Conservation (phyloP, 2,797 vertebrate species). For the Sebastes jordani region DNA sequence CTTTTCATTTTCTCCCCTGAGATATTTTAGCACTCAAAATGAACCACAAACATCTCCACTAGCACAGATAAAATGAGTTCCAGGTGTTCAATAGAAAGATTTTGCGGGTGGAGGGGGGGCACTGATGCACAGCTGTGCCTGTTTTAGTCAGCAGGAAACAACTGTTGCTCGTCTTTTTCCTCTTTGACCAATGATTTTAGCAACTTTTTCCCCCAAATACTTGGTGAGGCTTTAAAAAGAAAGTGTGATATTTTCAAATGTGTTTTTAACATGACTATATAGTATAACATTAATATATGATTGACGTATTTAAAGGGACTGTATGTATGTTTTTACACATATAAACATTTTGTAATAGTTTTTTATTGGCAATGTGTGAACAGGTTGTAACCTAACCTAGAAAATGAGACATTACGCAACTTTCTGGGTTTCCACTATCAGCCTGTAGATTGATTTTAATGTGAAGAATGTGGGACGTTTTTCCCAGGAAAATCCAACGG, state of each 20-base stretch:
- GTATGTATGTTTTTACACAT: no score
- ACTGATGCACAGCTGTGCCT: constrained; percentile 27
- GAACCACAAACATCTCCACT: not conserved
- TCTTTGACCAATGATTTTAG: not conserved
- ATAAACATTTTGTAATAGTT: no score
- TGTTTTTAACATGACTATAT: not conserved
- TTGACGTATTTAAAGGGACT: no score
- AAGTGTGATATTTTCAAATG: not conserved
- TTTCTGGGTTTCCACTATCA: no score
- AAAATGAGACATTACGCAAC: no score
- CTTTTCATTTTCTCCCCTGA: not conserved
- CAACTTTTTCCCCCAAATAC: not conserved
- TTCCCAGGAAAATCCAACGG: no score
- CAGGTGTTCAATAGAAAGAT: constrained; percentile 25
- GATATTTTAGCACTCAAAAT: not conserved
- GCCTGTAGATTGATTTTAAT: no score
- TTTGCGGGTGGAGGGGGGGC: accelerated
- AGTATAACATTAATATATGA: no score
- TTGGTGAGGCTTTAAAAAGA: not conserved
- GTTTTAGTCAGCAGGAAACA: constrained; percentile 11
- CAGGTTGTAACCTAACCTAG: no score
- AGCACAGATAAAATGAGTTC: constrained; percentile 14
- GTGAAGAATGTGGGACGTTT: no score
- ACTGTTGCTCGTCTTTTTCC: constrained; percentile 1
- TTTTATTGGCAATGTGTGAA: no score